A percentile compares a stretch with the other conserved stretches of the same genome.
phyloP scores from a whole-genome alignment of 2,797 vertebrate species.

The Coranthus polyacanthus region DNA sequence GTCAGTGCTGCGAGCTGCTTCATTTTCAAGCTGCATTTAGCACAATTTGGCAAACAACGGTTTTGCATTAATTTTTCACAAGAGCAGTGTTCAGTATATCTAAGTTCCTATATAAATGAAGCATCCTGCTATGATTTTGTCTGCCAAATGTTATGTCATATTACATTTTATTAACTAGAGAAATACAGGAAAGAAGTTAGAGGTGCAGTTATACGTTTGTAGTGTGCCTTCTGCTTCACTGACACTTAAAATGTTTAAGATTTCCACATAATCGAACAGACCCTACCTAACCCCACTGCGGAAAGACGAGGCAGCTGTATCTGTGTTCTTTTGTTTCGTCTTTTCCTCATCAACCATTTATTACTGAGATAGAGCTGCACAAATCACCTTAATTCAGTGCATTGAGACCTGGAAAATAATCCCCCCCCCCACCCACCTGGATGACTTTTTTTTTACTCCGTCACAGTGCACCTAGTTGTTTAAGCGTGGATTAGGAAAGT shows the following conservation, averaged over 20 bases:
- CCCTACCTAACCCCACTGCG: conserved; percentile 1
- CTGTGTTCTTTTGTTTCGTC: conserved; percentile 24
- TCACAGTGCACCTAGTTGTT: conserved; percentile 29
- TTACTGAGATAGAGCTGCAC: conserved; percentile 37
- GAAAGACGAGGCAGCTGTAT: conserved; percentile 28
- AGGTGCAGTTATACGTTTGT: not conserved
- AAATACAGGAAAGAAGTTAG: not conserved
- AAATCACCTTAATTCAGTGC: conserved; percentile 31
- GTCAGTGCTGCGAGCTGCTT: conserved; percentile 13
- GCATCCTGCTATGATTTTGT: not conserved
- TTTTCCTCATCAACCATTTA: conserved; percentile 46
- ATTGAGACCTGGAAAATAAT: conserved; percentile 29
- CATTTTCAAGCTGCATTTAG: conserved; percentile 34
- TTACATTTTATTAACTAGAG: no score
- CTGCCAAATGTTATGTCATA: no score
- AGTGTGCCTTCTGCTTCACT: not conserved
- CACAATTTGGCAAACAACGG: not conserved
- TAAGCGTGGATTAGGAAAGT: conserved; percentile 20
- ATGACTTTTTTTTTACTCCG: conserved; percentile 22
- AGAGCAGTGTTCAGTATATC: not conserved
- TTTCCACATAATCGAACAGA: conserved; percentile 3
- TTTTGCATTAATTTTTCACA: conserved; percentile 25
- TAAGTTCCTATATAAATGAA: conserved; percentile 14
- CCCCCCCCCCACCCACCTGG: conserved; percentile 5
- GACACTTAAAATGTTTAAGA: conserved; percentile 23